Evolutionary conservation across 2,888 invertebrate species (phyloP), one percentile per base, ranked within the genome.

Genomic region (Proisotoma minuta): DNA sequence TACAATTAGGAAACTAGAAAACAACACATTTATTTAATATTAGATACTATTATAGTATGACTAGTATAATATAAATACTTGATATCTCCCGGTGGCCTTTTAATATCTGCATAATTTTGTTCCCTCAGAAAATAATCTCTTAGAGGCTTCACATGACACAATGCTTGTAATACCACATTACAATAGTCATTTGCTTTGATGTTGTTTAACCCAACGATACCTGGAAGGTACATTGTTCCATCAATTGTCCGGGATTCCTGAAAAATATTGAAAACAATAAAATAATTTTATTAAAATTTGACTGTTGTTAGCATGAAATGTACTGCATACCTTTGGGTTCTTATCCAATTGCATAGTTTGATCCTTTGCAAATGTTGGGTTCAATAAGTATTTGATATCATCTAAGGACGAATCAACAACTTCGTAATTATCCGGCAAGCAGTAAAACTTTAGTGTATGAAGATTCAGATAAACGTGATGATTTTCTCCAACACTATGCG

Each of bases 101-200:
- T 91, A 1, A 93, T 85, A 65, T 87, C 83, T 0, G 85, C 84
- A 79, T 99, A 99, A 78, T 91, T 98, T 74, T 89, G 88, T 79
- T 97, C 98, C 48, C 91, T 84, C 28, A 99, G 81, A 77, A 98
- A 99, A 77, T 94, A 99, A 78, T 99, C 89, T 47, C 99, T 83
- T 20, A 99, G 80, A 0, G 98, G 97, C 1, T 89, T 85, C 2
- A 99, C 97, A 81, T 98, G 96, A 0, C 95, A 91, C 28, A 99
- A 79, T 22, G 96, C 93, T 89, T 94, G 94, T 59, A 99, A 81
- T 60, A 99, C 91, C 52, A 98, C 99, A 81, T 99, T 99, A 78
- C 98, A 98, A 77, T 99, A 99, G 79, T 99, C 99, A 80, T 99
- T 99, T 2, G 96, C 97, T 80, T 99, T 99, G 74, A 99, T 99